These are phyloP conservation scores for Strigamia transsilvanica DNA, from an alignment of 2,888 invertebrate species.

Conservation along the genomic window DNA sequence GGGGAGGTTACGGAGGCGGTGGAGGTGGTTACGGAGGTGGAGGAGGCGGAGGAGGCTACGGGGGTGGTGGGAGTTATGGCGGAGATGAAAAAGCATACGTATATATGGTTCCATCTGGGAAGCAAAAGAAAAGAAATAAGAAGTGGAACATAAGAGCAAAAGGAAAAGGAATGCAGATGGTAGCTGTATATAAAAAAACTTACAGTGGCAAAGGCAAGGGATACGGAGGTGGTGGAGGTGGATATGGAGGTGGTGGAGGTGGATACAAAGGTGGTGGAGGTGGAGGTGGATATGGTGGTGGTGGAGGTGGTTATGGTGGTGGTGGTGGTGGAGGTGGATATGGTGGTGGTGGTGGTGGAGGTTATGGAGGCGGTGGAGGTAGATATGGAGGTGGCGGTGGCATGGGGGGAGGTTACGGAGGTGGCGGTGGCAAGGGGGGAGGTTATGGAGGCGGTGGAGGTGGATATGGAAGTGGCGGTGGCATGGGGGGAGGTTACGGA, in stretches of 20 bases:
- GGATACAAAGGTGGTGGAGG: neutral
- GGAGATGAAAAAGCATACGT: neutral
- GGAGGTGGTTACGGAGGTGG: constrained; percentile 10
- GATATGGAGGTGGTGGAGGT: constrained; percentile 14
- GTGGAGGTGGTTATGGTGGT: neutral
- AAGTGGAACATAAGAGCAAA: neutral
- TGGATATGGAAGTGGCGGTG: neutral
- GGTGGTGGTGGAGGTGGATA: constrained; percentile 14
- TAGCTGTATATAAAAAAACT: constrained; percentile 7
- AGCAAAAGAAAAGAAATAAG: neutral
- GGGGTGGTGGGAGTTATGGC: constrained; percentile 16
- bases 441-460: constrained; percentile 29
- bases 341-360: neutral
- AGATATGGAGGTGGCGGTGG: constrained; percentile 17
- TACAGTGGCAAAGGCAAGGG: neutral
- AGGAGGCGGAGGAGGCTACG: neutral
- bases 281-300: neutral
- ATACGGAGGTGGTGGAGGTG: constrained; percentile 23
- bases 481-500: neutral
- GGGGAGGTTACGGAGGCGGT: no score
- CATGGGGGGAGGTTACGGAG: constrained; percentile 20
- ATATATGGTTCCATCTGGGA: neutral
- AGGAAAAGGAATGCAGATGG: constrained; percentile 22
- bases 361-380: neutral
- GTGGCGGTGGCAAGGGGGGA: neutral